A percentile compares a stretch with the other conserved stretches of the same genome.
phyloP scores from a whole-genome alignment of 2,797 vertebrate genomes.

The Numenius phaeopus region DNA sequence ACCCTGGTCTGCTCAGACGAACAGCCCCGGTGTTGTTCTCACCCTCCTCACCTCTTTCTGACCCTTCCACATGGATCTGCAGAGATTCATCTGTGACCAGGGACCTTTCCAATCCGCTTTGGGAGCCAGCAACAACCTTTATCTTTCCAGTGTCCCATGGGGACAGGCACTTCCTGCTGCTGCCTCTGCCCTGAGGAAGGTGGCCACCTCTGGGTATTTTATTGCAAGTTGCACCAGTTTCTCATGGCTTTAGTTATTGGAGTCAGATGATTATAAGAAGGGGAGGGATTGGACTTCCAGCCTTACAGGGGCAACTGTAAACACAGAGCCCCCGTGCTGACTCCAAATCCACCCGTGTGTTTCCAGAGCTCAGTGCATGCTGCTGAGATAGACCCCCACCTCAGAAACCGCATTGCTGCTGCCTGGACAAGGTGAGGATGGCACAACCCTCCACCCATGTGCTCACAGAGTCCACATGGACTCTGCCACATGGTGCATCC shows the following conservation, averaged over 20 bases:
- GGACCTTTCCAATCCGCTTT: background rate
- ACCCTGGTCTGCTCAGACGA: accelerated
- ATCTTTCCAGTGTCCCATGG: accelerated
- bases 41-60: background rate
- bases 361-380: background rate
- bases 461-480: background rate
- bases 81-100: background rate
- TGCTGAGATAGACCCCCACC: background rate
- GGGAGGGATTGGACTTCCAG: background rate
- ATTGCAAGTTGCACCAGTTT: background rate
- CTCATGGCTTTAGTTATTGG: accelerated
- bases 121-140: background rate
- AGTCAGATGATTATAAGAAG: background rate
- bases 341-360: background rate
- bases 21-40: background rate
- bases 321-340: background rate
- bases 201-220: background rate
- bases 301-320: background rate
- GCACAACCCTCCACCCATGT: background rate
- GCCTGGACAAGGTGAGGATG: accelerated
- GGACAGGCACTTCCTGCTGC: accelerated
- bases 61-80: background rate
- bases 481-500: background rate
- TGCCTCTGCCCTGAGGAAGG: background rate
- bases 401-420: background rate